Evolutionary conservation across 1,140 invertebrate species (phyloP).

Genomic region (Drosophila rufa): DNA sequence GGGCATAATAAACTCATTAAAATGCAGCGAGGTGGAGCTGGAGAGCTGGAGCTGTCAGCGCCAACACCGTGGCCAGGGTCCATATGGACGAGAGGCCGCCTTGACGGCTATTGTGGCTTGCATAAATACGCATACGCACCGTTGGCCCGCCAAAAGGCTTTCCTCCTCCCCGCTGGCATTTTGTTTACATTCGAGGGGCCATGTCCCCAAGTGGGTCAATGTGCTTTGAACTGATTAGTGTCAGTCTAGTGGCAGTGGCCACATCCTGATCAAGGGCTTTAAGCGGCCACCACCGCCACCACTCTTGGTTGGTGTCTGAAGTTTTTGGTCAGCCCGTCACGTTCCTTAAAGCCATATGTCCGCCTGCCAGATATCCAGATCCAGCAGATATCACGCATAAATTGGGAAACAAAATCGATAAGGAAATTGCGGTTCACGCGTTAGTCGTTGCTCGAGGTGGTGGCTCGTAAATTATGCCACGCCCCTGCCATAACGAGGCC

Average conservation of each 20-base stretch:
- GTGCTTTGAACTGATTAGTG: conserved; percentile 79
- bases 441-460: conserved; percentile 5
- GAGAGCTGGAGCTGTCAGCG: conserved; percentile 58
- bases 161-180: conserved; percentile 19
- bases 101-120: conserved; percentile 67
- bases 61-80: conserved; percentile 28
- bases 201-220: conserved; percentile 68
- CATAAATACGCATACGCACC: conserved; percentile 47
- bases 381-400: conserved; percentile 50
- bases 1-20: conserved; percentile 81
- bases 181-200: conserved; percentile 60
- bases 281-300: conserved; percentile 3
- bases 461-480: conserved; percentile 73
- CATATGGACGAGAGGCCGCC: conserved; percentile 56
- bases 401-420: conserved; percentile 74
- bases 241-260: conserved; percentile 35
- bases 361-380: conserved; percentile 18
- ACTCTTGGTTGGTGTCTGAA: conserved; percentile 7
- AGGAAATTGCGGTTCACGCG: conserved; percentile 32
- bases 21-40: conserved; percentile 57
- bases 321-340: conserved; percentile 44
- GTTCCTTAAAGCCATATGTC: conserved; percentile 70
- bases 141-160: conserved; percentile 41
- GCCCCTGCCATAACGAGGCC: conserved; percentile 73
- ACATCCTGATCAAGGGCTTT: conserved; percentile 39